Conservation (phyloP, 2,888 invertebrate species). For the Lasioglossum marginatum region DNA sequence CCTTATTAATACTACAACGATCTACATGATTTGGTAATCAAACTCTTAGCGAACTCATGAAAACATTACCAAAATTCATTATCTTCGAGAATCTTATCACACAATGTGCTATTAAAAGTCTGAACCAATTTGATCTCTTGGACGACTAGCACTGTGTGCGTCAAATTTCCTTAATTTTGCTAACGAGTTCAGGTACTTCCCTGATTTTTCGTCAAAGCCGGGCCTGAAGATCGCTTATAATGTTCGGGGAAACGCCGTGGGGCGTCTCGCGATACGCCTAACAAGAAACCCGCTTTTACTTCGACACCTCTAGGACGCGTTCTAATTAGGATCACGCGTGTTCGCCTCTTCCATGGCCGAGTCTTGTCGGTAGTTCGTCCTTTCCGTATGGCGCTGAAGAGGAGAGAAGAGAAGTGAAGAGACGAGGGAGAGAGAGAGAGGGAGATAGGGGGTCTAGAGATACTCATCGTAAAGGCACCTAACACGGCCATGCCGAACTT, state of each 20-base stretch:
- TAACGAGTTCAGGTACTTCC: neutral
- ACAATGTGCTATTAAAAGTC: neutral
- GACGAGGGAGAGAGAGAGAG: neutral
- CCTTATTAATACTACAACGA: neutral
- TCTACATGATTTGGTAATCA: neutral
- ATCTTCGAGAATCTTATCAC: neutral
- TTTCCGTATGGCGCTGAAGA: conserved; percentile 38
- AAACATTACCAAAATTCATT: neutral
- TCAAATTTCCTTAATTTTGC: neutral
- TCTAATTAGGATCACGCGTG: conserved; percentile 84
- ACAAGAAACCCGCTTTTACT: conserved; percentile 75
- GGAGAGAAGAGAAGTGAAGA: neutral
- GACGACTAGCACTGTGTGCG: neutral
- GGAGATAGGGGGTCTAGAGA: conserved; percentile 36
- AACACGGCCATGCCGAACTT: conserved; percentile 80
- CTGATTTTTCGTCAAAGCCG: conserved; percentile 17
- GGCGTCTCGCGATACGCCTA: conserved; percentile 57
- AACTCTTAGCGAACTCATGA: neutral
- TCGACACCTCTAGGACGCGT: conserved; percentile 77
- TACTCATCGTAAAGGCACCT: conserved; percentile 74
- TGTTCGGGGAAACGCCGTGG: conserved; percentile 38
- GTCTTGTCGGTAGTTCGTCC: conserved; percentile 61
- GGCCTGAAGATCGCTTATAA: neutral
- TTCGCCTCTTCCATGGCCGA: conserved; percentile 73
- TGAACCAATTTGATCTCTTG: neutral